A percentile compares a stretch with the other conserved stretches of the same genome.
phyloP scores from a whole-genome alignment of 2,797 vertebrate species.

The Platalea minor region DNA sequence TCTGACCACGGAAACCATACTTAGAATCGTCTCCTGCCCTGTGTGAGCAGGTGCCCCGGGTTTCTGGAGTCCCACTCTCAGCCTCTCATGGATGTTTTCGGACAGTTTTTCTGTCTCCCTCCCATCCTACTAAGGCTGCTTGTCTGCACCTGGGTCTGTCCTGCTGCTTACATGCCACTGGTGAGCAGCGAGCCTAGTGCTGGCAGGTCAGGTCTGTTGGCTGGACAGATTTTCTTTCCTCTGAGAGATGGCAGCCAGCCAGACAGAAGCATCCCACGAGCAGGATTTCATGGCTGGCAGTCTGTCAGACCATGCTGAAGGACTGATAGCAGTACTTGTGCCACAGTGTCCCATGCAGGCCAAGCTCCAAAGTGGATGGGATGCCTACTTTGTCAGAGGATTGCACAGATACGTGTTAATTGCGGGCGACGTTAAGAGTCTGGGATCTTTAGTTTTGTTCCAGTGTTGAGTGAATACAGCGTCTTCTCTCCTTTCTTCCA shows the following conservation, averaged over 20 bases:
- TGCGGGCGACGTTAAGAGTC: accelerated
- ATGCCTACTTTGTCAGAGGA: neutral
- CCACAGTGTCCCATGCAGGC: neutral
- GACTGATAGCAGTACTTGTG: neutral
- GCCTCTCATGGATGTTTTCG: neutral
- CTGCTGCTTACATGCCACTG: neutral
- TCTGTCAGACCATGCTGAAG: neutral
- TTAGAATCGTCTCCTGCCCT: neutral
- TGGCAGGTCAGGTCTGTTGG: neutral
- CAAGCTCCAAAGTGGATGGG: neutral
- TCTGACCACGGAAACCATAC: neutral
- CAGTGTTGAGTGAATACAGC: neutral
- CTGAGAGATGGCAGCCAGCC: neutral
- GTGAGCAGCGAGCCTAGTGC: neutral
- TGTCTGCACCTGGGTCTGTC: neutral
- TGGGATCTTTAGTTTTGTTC: neutral
- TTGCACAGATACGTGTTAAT: neutral
- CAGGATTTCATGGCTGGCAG: neutral
- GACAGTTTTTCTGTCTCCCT: neutral
- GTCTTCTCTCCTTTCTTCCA: neutral
- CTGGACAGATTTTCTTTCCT: neutral
- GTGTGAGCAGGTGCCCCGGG: neutral
- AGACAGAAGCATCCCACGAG: neutral
- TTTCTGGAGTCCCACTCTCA: neutral
- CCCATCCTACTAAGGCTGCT: neutral